Base-by-base conservation (phyloP, 23 tunicate genomes). In the Aplidium turbinatum region DNA sequence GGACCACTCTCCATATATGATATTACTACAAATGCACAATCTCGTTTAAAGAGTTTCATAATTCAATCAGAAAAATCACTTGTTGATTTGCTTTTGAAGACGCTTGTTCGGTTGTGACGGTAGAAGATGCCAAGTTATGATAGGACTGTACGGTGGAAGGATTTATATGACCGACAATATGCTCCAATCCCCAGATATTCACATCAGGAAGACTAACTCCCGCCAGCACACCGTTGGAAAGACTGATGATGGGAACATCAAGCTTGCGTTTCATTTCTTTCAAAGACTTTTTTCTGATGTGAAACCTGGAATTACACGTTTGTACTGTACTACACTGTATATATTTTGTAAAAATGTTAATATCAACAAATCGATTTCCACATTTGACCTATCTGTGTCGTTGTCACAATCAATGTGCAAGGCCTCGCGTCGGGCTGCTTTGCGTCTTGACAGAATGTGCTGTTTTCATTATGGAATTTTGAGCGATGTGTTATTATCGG, bases 121-220 rank as follows among this genome's bases (percentile, higher is more conserved):
- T 35, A 1, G 66, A 31, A 27, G 46, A n/a, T 13, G 75, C 33
- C 31, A 75, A 16, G 26, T 46, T 26, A 1, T 54, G 45, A 52
- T 60, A 66, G 16, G 33, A 16, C 0, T 68, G 54, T 16, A 88
- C 3, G 22, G 63, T 48, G 35, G 76, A 61, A 9, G 96, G 83
- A 39, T 88, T 61, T n/a, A 81, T 63, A 58, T 57, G 78, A 9
- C 38, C 26, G 9, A 88, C 80, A 75, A 88, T 75, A 75, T 88
- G 96, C 57, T 81, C 69, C 0, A 88, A 57, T 0, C 96, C 96
- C 87, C 87, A 88, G 4, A 88, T 39, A 32, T 36, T 62, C n/a
- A 13, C 40, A 4, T 46, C 60, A 27, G 73, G 63, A 27, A 22
- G 22, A 27, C 62, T 86, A 18, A 60, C 51, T 0, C 80, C 75